phyloP scores from a whole-genome alignment of 1,140 invertebrate genomes.

The Galendromus occidentalis region DNA sequence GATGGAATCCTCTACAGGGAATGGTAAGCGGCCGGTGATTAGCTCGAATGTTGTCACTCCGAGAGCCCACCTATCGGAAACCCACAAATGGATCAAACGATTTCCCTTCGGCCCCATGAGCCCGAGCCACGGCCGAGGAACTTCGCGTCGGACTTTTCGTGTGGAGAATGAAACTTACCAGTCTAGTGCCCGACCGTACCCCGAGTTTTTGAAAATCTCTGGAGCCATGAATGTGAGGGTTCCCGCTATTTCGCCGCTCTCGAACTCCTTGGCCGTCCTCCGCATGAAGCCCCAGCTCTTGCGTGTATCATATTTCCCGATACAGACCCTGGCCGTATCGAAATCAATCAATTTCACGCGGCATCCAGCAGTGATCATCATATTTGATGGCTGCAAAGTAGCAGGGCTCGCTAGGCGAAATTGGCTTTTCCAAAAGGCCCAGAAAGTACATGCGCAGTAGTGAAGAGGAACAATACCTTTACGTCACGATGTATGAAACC shows the following conservation, averaged over 20 bases:
- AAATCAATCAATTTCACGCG: slow-evolving; percentile 4
- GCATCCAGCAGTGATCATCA: slow-evolving; percentile 2
- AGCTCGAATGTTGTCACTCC: slow-evolving; percentile 2
- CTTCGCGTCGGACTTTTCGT: no score
- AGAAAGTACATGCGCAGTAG: no score
- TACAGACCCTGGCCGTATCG: neutral
- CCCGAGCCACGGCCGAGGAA: no score
- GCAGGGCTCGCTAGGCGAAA: no score
- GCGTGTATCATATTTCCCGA: neutral
- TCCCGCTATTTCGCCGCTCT: neutral
- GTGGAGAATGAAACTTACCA: neutral
- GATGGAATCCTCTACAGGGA: neutral
- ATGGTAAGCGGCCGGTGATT: neutral
- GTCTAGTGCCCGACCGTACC: neutral
- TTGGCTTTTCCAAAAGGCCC: no score
- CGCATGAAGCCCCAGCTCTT: neutral
- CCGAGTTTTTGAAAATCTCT: neutral
- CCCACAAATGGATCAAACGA: no score
- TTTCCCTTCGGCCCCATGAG: no score
- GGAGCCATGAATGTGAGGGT: neutral
- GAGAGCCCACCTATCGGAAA: neutral
- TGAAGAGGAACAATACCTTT: neutral
- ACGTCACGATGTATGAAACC: slow-evolving; percentile 7
- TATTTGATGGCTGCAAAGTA: neutral
- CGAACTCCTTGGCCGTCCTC: neutral